These are phyloP conservation scores for Megalops atlanticus DNA, from an alignment of 2,113 vertebrate species.

Conservation along the genomic window DNA sequence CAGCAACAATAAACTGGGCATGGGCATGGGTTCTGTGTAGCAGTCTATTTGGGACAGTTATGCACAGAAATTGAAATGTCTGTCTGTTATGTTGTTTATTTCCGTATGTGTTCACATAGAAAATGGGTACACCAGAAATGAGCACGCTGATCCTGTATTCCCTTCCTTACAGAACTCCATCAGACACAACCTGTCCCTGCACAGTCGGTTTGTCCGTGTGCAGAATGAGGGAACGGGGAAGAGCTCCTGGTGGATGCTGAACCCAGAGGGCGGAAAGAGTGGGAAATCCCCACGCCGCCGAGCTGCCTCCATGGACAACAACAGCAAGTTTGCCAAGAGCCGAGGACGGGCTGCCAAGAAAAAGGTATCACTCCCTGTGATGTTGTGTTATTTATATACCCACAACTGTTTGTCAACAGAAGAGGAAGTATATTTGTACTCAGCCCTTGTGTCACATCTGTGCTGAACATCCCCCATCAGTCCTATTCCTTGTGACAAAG, in stretches of 20 bases:
- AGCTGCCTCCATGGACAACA: slow-evolving; percentile 96
- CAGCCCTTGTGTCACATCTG: no score
- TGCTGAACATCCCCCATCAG: no score
- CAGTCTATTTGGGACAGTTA: no score
- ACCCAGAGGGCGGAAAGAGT: slow-evolving; percentile 93
- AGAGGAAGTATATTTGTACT: no score
- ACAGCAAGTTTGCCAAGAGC: slow-evolving; percentile 93
- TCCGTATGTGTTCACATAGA: no score
- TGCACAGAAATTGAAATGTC: background rate
- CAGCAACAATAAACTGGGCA: no score
- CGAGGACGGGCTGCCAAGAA: slow-evolving; percentile 92
- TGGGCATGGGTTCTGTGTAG: no score
- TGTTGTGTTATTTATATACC: no score
- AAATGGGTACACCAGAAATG: background rate
- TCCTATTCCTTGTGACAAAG: no score
- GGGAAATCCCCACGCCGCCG: slow-evolving; percentile 93
- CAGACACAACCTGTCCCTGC: slow-evolving; percentile 94
- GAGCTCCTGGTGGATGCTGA: slow-evolving; percentile 99
- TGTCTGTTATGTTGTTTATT: background rate
- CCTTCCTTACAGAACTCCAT: slow-evolving; percentile 86
- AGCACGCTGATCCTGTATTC: background rate
- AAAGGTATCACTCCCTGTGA: slow-evolving; percentile 76
- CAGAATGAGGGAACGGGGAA: slow-evolving; percentile 98
- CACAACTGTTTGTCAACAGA: no score
- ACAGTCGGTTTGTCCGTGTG: slow-evolving; percentile 94